Percentiles rank a stretch among this genome's conserved stretches.
Evolutionary conservation across 2,113 vertebrate species (phyloP).

Genomic region (Peromyscus polionotus): DNA sequence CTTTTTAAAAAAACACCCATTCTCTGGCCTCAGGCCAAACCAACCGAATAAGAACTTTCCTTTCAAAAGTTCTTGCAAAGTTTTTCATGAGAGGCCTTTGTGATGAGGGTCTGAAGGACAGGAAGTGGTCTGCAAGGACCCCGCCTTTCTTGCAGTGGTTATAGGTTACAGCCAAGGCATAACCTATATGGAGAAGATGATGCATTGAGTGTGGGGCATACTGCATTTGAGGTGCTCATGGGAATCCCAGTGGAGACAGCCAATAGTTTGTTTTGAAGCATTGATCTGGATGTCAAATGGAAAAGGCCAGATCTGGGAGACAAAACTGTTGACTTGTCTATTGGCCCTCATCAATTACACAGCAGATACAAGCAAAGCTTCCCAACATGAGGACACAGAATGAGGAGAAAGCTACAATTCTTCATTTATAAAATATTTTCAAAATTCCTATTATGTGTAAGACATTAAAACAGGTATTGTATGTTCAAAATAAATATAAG

Average conservation of each 20-base stretch:
- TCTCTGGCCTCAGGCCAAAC: slow-evolving; percentile 30
- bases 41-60: slow-evolving; percentile 58
- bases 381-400: neutral
- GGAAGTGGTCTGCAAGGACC: neutral
- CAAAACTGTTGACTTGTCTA: neutral
- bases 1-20: slow-evolving; percentile 39
- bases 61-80: slow-evolving; percentile 33
- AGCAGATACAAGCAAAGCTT: neutral
- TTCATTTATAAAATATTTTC: neutral
- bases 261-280: neutral
- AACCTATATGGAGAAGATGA: neutral
- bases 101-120: neutral
- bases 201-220: neutral
- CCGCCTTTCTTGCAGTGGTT: slow-evolving; percentile 5
- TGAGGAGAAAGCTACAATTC: neutral
- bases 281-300: neutral
- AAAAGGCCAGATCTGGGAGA: neutral
- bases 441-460: neutral
- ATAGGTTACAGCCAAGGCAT: neutral
- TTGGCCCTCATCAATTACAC: neutral
- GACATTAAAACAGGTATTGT: neutral
- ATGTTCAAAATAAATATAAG: neutral
- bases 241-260: neutral
- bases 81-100: slow-evolving; percentile 11
- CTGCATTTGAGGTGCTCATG: neutral